Evolutionary conservation across 2,797 vertebrate genomes (phyloP).

Genomic region (Leptatherina wallacei): DNA sequence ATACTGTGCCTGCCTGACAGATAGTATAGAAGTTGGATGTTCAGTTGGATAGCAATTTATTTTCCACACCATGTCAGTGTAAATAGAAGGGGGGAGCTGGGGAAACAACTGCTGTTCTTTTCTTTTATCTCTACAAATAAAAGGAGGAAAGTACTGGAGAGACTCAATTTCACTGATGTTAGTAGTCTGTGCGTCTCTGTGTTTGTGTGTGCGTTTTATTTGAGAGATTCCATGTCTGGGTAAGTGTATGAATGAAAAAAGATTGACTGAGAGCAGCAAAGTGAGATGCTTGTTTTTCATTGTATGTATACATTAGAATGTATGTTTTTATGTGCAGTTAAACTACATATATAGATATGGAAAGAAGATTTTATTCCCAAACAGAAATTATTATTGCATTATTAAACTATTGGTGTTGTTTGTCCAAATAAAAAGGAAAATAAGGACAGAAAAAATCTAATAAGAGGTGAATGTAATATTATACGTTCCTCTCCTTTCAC

Average conservation of each 20-base stretch:
- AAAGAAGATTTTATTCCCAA: too few species aligned
- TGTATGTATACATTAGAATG: neutral
- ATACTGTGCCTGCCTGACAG: constrained; percentile 1
- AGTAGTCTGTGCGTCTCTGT: neutral
- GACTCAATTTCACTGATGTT: neutral
- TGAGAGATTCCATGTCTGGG: neutral
- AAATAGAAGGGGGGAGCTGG: neutral
- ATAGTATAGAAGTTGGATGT: constrained; percentile 11
- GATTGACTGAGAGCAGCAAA: neutral
- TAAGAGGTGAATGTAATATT: too few species aligned
- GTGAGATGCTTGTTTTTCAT: neutral
- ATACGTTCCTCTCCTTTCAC: too few species aligned
- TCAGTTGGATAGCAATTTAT: constrained; percentile 25
- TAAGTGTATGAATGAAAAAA: neutral
- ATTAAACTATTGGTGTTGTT: too few species aligned
- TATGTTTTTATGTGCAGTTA: neutral
- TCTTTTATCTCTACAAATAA: constrained; percentile 1
- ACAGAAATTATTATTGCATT: too few species aligned
- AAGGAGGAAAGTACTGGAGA: neutral
- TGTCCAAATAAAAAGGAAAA: too few species aligned
- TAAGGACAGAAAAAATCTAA: too few species aligned
- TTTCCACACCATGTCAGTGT: constrained; percentile 14
- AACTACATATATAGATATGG: neutral
- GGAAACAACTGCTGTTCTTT: neutral
- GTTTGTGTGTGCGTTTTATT: neutral